Percentiles rank a stretch among this genome's conserved stretches.
These are phyloP conservation scores for Chloroclystis v-ata DNA, from an alignment of 2,888 invertebrate species.

Conservation along the genomic window DNA sequence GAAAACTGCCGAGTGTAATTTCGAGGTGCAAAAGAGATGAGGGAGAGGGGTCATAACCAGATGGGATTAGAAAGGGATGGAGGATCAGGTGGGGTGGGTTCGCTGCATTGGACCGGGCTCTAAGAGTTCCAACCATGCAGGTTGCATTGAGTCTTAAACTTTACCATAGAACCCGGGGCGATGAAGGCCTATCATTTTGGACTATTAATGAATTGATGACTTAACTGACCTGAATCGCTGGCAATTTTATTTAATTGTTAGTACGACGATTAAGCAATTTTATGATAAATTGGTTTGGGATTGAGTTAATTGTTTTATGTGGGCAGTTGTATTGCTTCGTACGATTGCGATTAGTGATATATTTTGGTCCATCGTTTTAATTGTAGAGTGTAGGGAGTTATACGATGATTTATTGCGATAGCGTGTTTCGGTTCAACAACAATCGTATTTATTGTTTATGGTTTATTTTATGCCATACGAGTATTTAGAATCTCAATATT, in stretches of 20 bases:
- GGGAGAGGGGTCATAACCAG: constrained; percentile 36
- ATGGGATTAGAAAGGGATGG: constrained; percentile 50
- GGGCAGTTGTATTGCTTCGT: constrained; percentile 32
- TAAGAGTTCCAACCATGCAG: too few relatives aligned
- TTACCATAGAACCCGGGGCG: constrained; percentile 38
- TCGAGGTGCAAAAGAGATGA: constrained; percentile 64
- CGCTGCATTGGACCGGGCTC: constrained; percentile 57
- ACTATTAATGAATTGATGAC: constrained; percentile 62
- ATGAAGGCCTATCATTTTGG: constrained; percentile 50
- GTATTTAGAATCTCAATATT: too few relatives aligned
- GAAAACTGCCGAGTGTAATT: constrained; percentile 72
- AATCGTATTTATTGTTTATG: not conserved
- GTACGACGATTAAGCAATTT: constrained; percentile 55
- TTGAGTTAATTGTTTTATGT: constrained; percentile 50
- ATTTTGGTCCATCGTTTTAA: constrained; percentile 31
- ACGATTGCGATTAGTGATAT: constrained; percentile 33
- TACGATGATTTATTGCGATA: constrained; percentile 13
- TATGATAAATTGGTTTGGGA: constrained; percentile 51
- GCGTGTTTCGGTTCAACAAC: constrained; percentile 1
- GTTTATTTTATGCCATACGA: too few relatives aligned
- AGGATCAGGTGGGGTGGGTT: constrained; percentile 62
- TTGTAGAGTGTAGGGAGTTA: constrained; percentile 27
- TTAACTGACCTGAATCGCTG: constrained; percentile 61
- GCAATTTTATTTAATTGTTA: constrained; percentile 62
- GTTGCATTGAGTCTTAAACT: constrained; percentile 62